Conservation (phyloP, 1,140 invertebrate species). For the Bombus waltoni region DNA sequence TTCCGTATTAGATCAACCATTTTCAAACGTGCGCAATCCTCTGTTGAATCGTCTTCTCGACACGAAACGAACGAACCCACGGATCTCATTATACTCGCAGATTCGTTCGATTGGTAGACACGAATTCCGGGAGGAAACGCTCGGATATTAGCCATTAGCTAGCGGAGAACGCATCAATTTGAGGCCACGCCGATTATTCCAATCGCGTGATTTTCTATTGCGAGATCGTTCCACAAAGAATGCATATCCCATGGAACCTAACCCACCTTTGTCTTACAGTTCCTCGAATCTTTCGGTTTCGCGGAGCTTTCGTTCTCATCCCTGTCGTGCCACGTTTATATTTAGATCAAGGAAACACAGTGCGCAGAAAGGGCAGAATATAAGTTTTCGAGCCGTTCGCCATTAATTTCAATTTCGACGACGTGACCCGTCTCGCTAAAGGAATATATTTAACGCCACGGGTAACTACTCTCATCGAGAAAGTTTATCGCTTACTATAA, state of each 20-base stretch:
- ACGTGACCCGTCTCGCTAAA: not conserved
- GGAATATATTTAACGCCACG: not conserved
- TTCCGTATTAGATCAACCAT: not conserved
- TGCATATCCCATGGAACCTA: not conserved
- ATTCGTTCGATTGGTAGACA: conserved; percentile 72
- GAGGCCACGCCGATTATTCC: conserved; percentile 55
- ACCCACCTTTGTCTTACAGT: not conserved
- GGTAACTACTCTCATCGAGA: not conserved
- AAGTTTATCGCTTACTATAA: not conserved
- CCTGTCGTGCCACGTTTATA: not conserved
- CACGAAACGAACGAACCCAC: conserved; percentile 62
- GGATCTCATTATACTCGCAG: conserved; percentile 74
- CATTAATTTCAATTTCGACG: conserved; percentile 8
- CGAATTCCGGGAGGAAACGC: conserved; percentile 61
- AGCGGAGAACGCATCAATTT: conserved; percentile 61
- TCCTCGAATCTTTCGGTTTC: not conserved
- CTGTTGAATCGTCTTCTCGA: conserved; percentile 6
- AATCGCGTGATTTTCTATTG: conserved; percentile 52
- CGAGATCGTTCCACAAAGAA: not conserved
- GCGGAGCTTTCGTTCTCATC: not conserved
- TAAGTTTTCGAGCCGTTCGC: not conserved
- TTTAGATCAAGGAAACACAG: not conserved
- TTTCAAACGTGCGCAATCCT: not conserved
- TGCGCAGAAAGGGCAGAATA: not conserved
- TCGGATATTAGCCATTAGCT: conserved; percentile 71